These are phyloP conservation scores for Anoplius nigerrimus DNA, from an alignment of 2,888 invertebrate species.

Conservation along the genomic window DNA sequence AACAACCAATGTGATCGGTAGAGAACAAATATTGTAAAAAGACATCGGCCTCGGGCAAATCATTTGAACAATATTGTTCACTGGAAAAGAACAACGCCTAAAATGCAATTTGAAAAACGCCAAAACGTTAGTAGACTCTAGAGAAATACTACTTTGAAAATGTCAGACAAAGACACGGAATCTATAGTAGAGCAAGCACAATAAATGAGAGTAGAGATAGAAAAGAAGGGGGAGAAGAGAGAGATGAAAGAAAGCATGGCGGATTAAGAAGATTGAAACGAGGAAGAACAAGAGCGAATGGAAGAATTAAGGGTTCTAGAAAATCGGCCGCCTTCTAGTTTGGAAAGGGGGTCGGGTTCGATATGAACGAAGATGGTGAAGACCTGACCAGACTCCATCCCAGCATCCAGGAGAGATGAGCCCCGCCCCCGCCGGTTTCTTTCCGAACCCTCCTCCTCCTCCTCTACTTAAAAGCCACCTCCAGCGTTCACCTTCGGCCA, in stretches of 20 bases:
- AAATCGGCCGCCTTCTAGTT: constrained; percentile 60
- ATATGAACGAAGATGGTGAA: constrained; percentile 71
- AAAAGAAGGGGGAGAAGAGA: neutral
- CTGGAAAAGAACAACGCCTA: too few species aligned
- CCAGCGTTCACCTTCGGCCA: constrained; percentile 55
- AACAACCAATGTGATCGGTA: too few species aligned
- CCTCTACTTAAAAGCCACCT: constrained; percentile 57
- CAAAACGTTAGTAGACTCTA: constrained; percentile 43
- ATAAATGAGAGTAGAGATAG: constrained; percentile 7
- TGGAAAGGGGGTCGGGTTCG: constrained; percentile 68
- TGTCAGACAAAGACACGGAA: constrained; percentile 19
- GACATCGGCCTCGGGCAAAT: too few species aligned
- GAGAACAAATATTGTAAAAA: too few species aligned
- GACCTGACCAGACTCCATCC: constrained; percentile 67
- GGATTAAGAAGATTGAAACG: constrained; percentile 1
- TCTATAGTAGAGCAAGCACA: constrained; percentile 9
- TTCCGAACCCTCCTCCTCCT: constrained; percentile 56
- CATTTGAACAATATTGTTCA: too few species aligned
- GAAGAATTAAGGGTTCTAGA: constrained; percentile 36
- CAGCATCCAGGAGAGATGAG: constrained; percentile 68
- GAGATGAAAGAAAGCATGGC: too few species aligned
- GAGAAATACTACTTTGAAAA: constrained; percentile 27
- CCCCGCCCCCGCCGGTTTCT: constrained; percentile 69
- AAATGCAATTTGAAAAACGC: constrained; percentile 36
- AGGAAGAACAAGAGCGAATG: constrained; percentile 34